These are phyloP conservation scores for Xanthorhoe designata DNA, from an alignment of 2,888 invertebrate species.

Conservation along the genomic window DNA sequence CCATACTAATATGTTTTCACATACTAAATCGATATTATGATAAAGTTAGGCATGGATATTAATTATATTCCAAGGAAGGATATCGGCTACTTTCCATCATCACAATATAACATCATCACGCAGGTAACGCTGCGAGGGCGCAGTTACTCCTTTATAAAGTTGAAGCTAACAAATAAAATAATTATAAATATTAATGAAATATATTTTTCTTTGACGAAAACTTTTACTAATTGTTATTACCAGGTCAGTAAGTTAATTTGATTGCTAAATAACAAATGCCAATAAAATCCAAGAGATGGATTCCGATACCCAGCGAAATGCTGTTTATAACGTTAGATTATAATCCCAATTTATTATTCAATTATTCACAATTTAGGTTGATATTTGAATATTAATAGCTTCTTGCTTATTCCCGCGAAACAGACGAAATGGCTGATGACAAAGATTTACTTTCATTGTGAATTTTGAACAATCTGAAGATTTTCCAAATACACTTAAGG, in stretches of 20 bases:
- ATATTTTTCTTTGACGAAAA: background rate
- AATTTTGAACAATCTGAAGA: constrained; percentile 61
- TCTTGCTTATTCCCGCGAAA: constrained; percentile 45
- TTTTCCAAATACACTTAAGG: constrained; percentile 62
- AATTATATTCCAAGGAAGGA: too few species aligned
- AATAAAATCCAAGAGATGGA: constrained; percentile 17
- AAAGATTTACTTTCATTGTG: constrained; percentile 58
- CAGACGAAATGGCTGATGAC: constrained; percentile 57
- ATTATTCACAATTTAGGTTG: constrained; percentile 36
- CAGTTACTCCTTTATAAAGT: too few species aligned
- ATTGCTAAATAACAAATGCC: constrained; percentile 1
- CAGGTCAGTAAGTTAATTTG: background rate
- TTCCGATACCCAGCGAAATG: constrained; percentile 3
- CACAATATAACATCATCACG: too few species aligned
- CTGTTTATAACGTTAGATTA: constrained; percentile 4
- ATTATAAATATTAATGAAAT: background rate
- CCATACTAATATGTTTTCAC: too few species aligned
- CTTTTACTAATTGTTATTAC: background rate
- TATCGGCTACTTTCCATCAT: too few species aligned
- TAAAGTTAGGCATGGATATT: too few species aligned
- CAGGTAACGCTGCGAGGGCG: too few species aligned
- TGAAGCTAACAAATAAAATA: too few species aligned
- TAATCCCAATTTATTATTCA: constrained; percentile 17
- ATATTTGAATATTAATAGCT: constrained; percentile 40
- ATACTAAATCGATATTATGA: too few species aligned